Evolutionary conservation across 2,888 invertebrate genomes (phyloP), one percentile per base, ranked within the genome.

Genomic region (Thymelicus sylvestris): DNA sequence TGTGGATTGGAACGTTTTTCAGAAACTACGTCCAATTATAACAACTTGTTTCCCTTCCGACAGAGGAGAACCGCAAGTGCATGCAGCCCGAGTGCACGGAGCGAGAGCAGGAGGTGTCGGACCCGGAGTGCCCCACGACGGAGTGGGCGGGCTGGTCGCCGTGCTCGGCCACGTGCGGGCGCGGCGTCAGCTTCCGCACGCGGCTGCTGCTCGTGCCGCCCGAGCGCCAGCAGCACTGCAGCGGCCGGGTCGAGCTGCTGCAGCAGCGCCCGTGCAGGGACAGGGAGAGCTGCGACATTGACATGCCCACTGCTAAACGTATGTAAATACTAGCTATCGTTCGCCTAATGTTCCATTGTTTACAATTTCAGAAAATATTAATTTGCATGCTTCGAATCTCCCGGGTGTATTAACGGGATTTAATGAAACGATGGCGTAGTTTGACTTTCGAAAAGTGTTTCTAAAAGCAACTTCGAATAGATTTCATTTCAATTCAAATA

Each of bases 131-230:
- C 79, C 97, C 97, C 72, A 96, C 97, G n/a, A 97, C 97, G 0
- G 95, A 95, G 66, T 99, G 98, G 98, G 96, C 97, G 71, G 96
- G 97, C 77, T 99, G 98, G 98, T 97, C 98, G 70, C 97, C 98
- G 0, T 99, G 98, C 91, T 97, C 97, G 66, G 97, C 97, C 0
- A 95, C 97, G 7, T 99, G 98, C 85, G 98, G 98, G 0, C 95
- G 95, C 82, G 98, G 98, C 0, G 95, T 97, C 15, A 74, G 80
- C n/a, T 86, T 92, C 84, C 95, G 98, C 67, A 97, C 97, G 50
- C 95, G 98, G 6, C 93, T 97, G 75, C 86, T 93, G 85, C 88
- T 95, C 72, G 95, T 97, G 66, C 95, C 96, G 62, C 95, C 96
- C 2, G 95, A 95, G 12, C 85, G 94, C 24, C 95, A 96, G 82